Base-by-base conservation (phyloP, 2,888 invertebrate genomes). In the Hesperia comma region DNA sequence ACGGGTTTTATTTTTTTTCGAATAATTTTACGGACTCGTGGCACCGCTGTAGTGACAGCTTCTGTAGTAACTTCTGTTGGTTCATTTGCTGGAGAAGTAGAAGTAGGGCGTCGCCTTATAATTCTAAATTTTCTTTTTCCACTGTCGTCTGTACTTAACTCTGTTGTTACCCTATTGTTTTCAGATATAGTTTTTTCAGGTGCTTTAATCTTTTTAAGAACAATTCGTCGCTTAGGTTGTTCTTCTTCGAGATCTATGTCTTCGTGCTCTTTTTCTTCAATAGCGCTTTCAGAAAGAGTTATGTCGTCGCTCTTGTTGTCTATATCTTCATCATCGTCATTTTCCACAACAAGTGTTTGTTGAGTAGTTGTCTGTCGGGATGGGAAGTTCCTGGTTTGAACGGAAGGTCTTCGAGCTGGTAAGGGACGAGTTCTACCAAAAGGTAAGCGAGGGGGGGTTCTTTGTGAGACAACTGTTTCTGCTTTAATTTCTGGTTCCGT, bases 261-360 rank as follows among this genome's bases (percentile, higher is more conserved):
- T 37, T 84, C 79, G n/a, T 92, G 91, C 75, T 91, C 92, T 72
- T 91, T 87, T 72, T 91, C 92, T 76, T 84, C 90, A 68, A 92
- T 88, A n/a, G 90, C 85, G 79, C 87, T 90, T 79, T 93, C 93
- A n/a, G 93, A 93, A 51, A 93, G 77, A 63, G 82, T 80, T 69
- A 93, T 92, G 69, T 91, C 92, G 69, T 92, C 91, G 62, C 75
- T 76, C 76, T 83, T 88, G 17, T 76, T 84, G 66, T 92, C 89
- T 69, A 87, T 88, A 17, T 86, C 84, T 33, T 84, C 84, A 54
- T 85, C 83, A 33, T 75, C 77, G 64, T 80, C 72, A 40, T 37
- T 67, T 63, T 69, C 77, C 46, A 68, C 6, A 21, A 73, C 72
- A 58, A 81, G 70, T 15, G 79, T 71, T 72, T 80, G 79, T 62